A percentile compares a stretch with the other conserved stretches of the same genome.
phyloP scores from a whole-genome alignment of 2,113 vertebrate genomes.

The Nettapus auritus region DNA sequence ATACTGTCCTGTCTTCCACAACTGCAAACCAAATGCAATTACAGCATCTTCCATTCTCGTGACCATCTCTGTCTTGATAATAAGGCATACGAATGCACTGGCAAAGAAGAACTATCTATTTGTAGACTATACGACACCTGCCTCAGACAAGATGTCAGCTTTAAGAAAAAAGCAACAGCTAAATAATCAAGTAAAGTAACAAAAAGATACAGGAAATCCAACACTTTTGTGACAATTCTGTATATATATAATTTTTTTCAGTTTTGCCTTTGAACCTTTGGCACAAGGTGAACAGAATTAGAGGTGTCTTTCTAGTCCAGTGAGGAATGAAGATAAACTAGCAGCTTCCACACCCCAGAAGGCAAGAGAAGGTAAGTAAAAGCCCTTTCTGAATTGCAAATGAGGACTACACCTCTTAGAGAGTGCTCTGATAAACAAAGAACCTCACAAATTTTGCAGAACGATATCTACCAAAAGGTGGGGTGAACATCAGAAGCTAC shows the following conservation, averaged over 20 bases:
- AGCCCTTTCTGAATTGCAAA: neutral
- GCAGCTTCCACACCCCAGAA: neutral
- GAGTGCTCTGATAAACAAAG: neutral
- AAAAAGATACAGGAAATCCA: neutral
- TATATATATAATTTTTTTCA: neutral
- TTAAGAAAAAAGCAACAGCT: neutral
- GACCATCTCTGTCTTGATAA: neutral
- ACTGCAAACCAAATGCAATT: neutral
- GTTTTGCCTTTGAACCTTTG: conserved; percentile 1
- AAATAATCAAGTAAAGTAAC: neutral
- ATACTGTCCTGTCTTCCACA: neutral
- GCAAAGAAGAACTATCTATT: neutral
- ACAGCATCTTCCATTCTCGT: neutral
- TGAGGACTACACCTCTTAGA: neutral
- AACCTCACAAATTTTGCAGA: neutral
- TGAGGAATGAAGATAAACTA: conserved; percentile 14
- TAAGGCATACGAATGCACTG: neutral
- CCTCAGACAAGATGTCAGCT: neutral
- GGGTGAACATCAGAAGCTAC: neutral
- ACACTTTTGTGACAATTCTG: neutral
- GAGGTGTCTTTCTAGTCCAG: neutral
- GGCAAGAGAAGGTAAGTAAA: neutral
- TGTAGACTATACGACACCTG: neutral
- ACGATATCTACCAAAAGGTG: neutral
- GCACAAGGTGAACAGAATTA: neutral